Evolutionary conservation across 1,140 invertebrate genomes (phyloP), one percentile per base, ranked within the genome.

Genomic region (Dryas iulia): DNA sequence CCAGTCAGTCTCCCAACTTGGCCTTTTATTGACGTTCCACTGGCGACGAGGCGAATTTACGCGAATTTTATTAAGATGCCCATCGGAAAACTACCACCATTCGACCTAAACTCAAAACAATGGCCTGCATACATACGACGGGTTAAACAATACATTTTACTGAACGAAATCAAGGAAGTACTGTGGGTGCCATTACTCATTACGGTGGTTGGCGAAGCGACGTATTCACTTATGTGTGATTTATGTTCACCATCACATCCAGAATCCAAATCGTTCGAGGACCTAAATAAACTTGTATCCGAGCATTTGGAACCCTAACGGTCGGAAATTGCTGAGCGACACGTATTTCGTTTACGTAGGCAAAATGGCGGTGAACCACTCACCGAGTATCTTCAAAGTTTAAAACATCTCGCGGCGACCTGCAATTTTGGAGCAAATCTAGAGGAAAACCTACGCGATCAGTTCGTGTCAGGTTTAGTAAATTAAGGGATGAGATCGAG

Each of bases 391-490:
- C 31, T 78, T 2, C 77, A 82, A 56, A 69, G 61, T 58, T 59
- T 82, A 33, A 86, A 86, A 71, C 78, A 82, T 39, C 70, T 80
- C 10, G 73, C 78, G 1, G 62, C 61, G 14, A 73, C 72, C 3
- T 82, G 78, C 56, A 77, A 82, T 61, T 82, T 80, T 53, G 73
- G 73, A 2, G 33, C 56, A 0, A 52, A 11, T 1, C 56, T 73
- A n/a, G 67, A 73, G 18, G 71, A 70, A 11, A 69, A 73, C 52
- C 59, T 73, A 21, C 56, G 66, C 2, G 69, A 75, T 35, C 69
- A 71, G 21, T 69, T 71, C 23, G 68, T 74, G 6, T 71, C 68
- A 23, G 72, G 72, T 0, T 23, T 74, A 1, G 56, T 56, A 14
- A 72, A 56, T 47, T 56, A 64, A 3, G 47, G 14, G 5, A 75